Evolutionary conservation across 2,797 vertebrate genomes (phyloP), one percentile per base, ranked within the genome.

Genomic region (Danionella dracula): DNA sequence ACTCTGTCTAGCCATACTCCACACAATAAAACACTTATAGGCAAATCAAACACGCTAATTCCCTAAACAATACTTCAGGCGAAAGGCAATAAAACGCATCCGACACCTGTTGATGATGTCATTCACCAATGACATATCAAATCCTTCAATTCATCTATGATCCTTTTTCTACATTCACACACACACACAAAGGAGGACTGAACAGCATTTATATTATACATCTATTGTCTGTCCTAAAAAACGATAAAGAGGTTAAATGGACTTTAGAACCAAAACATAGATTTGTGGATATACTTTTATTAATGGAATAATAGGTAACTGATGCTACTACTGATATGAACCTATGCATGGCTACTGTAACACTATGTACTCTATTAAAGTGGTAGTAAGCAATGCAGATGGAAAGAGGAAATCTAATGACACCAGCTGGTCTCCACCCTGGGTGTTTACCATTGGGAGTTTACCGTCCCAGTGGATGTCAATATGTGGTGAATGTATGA

Each of bases 21-120:
- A 64, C 53, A 16, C 11, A 17, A 9, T 38, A 34, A 57, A 50
- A 50, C 16, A 38, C 56, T 32, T 34, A 17, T n/a, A 31, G 29
- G 40, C 67, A 54, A 55, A 50, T 42, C 76, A 75, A 59, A 73
- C 56, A 68, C 64, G 81, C 75, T 80, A 79, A 79, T 77, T 76
- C 82, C 75, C 73, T 72, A 64, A 35, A 67, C 62, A 70, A 73
- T 55, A 65, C 41, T 3, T 38, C 44, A 19, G 60, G 63, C 55
- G 56, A 60, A 68, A 66, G 57, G 55, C 56, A 68, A 71, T 40
- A 41, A 55, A 49, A 57, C 21, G 42, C 50, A 53, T 44, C 21
- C 40, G 60, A 68, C 48, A 27, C 49, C 27, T n/a, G 35, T 49
- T 56, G 45, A 64, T 67, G 49, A 72, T 68, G 66, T 55, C 72